phyloP scores from a whole-genome alignment of 2,113 vertebrate genomes.

The Porphyrio hochstetteri region DNA sequence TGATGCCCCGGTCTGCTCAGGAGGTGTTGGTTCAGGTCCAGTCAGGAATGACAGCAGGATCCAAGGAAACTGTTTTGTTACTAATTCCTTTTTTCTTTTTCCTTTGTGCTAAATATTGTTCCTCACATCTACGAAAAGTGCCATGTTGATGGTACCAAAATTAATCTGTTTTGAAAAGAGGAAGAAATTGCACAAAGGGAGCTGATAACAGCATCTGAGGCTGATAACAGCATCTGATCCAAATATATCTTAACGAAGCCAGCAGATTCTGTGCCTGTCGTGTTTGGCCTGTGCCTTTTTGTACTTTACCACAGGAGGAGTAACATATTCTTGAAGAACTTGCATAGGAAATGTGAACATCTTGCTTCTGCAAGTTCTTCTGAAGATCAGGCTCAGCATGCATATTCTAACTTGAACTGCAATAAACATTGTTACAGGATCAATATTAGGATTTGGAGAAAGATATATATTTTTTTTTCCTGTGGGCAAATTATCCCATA shows the following conservation, averaged over 20 bases:
- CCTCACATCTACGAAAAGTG: neutral
- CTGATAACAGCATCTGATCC: neutral
- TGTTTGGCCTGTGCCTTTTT: constrained; percentile 7
- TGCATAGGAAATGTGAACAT: neutral
- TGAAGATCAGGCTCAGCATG: neutral
- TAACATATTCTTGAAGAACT: neutral
- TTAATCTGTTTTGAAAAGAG: neutral
- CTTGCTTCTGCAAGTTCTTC: neutral
- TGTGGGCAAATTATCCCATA: neutral
- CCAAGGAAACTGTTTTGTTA: neutral
- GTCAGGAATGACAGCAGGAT: neutral
- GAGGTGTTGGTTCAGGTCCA: neutral
- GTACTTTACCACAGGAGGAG: neutral
- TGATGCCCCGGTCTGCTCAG: neutral
- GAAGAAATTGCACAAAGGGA: neutral
- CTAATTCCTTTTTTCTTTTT: neutral
- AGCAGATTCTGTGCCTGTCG: neutral
- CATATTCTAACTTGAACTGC: neutral
- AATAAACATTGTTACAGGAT: neutral
- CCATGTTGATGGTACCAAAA: neutral
- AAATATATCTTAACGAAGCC: neutral
- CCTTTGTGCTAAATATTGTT: neutral
- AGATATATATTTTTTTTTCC: neutral
- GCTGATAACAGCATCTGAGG: neutral
- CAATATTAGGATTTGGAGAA: neutral